phyloP scores from a whole-genome alignment of 2,888 invertebrate species.

The Dryocosmus kuriphilus region DNA sequence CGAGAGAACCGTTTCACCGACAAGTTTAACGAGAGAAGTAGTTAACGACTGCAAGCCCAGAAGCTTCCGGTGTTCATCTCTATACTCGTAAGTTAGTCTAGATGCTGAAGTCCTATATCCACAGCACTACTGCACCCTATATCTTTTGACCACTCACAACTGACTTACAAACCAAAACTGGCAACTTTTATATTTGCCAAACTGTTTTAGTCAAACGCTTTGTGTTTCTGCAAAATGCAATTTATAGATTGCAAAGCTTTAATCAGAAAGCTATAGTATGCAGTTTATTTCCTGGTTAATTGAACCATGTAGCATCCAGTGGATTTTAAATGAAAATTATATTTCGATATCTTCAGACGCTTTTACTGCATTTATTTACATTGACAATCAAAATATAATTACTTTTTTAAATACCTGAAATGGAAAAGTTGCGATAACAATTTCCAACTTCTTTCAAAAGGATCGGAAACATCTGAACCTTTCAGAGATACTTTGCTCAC shows the following conservation, averaged over 20 bases:
- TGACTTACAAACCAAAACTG: not conserved
- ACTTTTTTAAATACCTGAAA: not conserved
- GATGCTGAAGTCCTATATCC: not conserved
- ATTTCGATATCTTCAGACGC: not conserved
- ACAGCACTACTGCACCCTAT: not conserved
- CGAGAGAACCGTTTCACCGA: constrained; percentile 26
- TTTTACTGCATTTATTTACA: not conserved
- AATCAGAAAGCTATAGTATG: not conserved
- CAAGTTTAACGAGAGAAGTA: constrained; percentile 35
- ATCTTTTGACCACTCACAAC: not conserved
- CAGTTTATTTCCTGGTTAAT: not conserved
- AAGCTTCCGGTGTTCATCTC: constrained; percentile 24
- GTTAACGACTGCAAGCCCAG: constrained; percentile 16
- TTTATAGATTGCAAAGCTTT: not conserved
- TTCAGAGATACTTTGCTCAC: not conserved
- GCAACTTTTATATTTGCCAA: no score
- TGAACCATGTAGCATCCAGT: not conserved
- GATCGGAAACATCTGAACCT: not conserved
- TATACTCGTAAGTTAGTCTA: constrained; percentile 1
- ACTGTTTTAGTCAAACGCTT: no score
- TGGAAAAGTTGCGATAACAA: not conserved
- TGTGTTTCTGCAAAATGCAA: not conserved
- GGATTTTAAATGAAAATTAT: not conserved
- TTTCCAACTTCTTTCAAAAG: not conserved
- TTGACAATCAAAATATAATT: not conserved